A percentile compares a stretch with the other conserved stretches of the same genome.
Evolutionary conservation across 2,888 invertebrate genomes (phyloP).

Genomic region (Drosophila pullipes): DNA sequence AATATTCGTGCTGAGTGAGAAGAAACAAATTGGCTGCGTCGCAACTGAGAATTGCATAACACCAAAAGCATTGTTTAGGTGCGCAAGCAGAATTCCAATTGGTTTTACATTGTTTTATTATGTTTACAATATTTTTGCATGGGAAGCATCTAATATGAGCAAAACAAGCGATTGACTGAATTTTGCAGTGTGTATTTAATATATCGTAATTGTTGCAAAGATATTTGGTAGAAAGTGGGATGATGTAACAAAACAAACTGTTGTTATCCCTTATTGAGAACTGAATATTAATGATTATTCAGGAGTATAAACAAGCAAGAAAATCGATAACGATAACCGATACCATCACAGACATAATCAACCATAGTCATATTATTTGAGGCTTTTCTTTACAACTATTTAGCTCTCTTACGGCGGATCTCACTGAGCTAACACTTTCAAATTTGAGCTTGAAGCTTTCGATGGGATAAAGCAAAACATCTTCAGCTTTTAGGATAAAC

Average conservation of each 20-base stretch:
- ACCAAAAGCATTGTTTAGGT: neutral
- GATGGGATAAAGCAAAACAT: neutral
- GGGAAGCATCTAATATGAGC: neutral
- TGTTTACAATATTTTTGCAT: slow-evolving; percentile 2
- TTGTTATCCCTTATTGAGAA: neutral
- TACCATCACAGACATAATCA: neutral
- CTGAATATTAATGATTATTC: neutral
- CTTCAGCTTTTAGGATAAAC: neutral
- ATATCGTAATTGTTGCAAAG: neutral
- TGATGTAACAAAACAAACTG: neutral
- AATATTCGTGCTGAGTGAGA: slow-evolving; percentile 9
- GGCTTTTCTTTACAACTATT: neutral
- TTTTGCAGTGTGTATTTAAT: neutral
- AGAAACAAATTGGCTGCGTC: slow-evolving; percentile 15
- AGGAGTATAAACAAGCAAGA: neutral
- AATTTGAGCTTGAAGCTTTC: neutral
- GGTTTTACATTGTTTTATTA: slow-evolving; percentile 2
- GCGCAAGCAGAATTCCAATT: neutral
- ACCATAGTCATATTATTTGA: neutral
- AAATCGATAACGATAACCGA: neutral
- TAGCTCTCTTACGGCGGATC: neutral
- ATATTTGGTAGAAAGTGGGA: neutral
- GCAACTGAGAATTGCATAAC: neutral
- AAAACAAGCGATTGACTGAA: neutral
- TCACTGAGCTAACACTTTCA: neutral